A percentile compares a stretch with the other conserved stretches of the same genome.
phyloP scores from a whole-genome alignment of 2,888 invertebrate genomes.

The Vandiemenella viatica region DNA sequence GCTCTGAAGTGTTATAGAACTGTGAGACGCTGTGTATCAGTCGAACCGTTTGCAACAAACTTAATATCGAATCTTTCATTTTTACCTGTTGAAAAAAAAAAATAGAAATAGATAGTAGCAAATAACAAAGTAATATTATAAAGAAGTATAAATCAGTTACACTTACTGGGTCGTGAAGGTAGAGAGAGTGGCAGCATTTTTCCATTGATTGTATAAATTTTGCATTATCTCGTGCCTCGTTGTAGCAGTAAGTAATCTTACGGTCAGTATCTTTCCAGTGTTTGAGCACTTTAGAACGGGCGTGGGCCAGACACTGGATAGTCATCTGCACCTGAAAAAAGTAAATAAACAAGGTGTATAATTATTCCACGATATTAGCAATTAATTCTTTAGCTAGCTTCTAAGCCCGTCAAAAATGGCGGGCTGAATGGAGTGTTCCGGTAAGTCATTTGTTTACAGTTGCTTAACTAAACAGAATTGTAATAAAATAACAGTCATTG shows the following conservation, averaged over 20 bases:
- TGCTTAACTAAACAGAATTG: no score
- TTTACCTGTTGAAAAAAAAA: constrained; percentile 38
- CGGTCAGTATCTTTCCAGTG: constrained; percentile 74
- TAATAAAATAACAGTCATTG: no score
- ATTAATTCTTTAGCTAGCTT: no score
- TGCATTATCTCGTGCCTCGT: constrained; percentile 90
- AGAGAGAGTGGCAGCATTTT: constrained; percentile 84
- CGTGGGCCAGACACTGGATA: constrained; percentile 55
- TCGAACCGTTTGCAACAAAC: constrained; percentile 78
- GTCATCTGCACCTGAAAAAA: constrained; percentile 51
- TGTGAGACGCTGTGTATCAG: constrained; percentile 88
- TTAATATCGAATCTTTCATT: constrained; percentile 80
- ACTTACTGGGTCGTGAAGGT: constrained; percentile 77
- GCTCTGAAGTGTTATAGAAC: constrained; percentile 91
- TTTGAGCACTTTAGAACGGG: constrained; percentile 63
- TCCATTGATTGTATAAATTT: constrained; percentile 90
- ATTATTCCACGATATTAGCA: no score
- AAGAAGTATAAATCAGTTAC: no score
- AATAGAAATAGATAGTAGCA: background rate
- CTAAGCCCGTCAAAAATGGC: no score
- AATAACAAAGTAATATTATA: background rate
- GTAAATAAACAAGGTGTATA: background rate
- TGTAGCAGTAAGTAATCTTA: constrained; percentile 86
- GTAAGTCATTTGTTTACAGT: no score
- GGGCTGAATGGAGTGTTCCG: no score